A percentile compares a stretch with the other conserved stretches of the same genome.
Conservation (phyloP, 1,140 invertebrate species). For the Contarinia nasturtii region DNA sequence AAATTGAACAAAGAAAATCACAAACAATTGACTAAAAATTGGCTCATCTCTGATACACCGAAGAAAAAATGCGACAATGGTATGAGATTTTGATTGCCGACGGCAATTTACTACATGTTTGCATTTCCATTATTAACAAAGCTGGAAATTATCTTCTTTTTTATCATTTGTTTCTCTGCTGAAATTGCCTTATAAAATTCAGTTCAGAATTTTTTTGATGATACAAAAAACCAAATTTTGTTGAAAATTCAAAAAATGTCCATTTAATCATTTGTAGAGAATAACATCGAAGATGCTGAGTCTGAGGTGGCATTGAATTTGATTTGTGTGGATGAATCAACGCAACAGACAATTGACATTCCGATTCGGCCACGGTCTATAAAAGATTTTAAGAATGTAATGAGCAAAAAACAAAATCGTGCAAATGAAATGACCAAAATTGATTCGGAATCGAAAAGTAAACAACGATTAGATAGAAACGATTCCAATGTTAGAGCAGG, state of each 20-base stretch:
- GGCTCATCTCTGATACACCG: constrained; percentile 11
- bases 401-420: constrained; percentile 1
- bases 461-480: neutral
- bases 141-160: neutral
- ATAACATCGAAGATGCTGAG: neutral
- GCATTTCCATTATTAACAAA: neutral
- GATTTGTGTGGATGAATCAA: constrained; percentile 3
- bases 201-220: too few species aligned
- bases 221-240: too few species aligned
- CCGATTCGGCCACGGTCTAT: constrained; percentile 1
- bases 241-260: neutral
- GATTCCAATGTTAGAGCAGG: neutral
- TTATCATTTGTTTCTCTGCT: neutral
- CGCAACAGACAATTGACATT: neutral
- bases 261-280: neutral
- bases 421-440: neutral
- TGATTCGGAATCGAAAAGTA: neutral
- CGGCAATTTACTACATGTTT: neutral
- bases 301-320: constrained; percentile 3
- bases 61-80: constrained; percentile 2
- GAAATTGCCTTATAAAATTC: neutral
- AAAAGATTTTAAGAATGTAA: constrained; percentile 3
- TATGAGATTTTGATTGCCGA: neutral
- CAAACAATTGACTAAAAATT: constrained; percentile 10
- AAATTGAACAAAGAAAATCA: neutral